These are phyloP conservation scores for Asobara japonica DNA, from an alignment of 1,140 invertebrate genomes.

Conservation along the genomic window DNA sequence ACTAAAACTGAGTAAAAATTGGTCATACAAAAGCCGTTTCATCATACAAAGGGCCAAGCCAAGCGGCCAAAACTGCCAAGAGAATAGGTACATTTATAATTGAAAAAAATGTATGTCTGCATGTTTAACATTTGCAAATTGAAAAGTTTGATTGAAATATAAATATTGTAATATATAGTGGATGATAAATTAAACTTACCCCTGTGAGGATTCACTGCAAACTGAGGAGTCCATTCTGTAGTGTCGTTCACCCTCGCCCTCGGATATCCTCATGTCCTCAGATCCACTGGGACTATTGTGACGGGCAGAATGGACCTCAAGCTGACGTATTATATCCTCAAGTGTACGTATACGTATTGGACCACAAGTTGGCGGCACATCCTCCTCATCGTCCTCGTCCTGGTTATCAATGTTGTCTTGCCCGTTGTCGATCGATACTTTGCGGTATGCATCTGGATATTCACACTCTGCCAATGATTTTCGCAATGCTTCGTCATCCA, in stretches of 20 bases:
- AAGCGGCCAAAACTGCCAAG: slow-evolving; percentile 22
- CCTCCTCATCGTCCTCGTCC: slow-evolving; percentile 71
- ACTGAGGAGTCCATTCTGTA: slow-evolving; percentile 85
- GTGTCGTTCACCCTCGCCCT: slow-evolving; percentile 89
- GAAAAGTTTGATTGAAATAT: neutral
- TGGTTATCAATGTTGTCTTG: slow-evolving; percentile 67
- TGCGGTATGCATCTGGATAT: slow-evolving; percentile 70
- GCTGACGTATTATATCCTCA: slow-evolving; percentile 88
- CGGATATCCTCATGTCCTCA: slow-evolving; percentile 91
- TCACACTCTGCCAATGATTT: slow-evolving; percentile 76
- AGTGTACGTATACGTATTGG: slow-evolving; percentile 87
- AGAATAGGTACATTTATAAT: neutral
- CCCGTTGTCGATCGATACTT: slow-evolving; percentile 69
- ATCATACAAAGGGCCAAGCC: slow-evolving; percentile 14
- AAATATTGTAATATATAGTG: neutral
- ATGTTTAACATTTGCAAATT: neutral
- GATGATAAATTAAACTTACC: slow-evolving; percentile 65
- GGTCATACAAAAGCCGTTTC: slow-evolving; percentile 6
- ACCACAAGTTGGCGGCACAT: slow-evolving; percentile 74
- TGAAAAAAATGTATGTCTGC: neutral
- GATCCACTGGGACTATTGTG: slow-evolving; percentile 91
- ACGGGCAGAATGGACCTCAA: slow-evolving; percentile 87
- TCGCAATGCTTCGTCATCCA: slow-evolving; percentile 72
- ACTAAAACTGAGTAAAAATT: neutral
- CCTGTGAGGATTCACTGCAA: slow-evolving; percentile 78